Base-by-base conservation (phyloP, 2,888 invertebrate genomes). In the Aphrophora alni region DNA sequence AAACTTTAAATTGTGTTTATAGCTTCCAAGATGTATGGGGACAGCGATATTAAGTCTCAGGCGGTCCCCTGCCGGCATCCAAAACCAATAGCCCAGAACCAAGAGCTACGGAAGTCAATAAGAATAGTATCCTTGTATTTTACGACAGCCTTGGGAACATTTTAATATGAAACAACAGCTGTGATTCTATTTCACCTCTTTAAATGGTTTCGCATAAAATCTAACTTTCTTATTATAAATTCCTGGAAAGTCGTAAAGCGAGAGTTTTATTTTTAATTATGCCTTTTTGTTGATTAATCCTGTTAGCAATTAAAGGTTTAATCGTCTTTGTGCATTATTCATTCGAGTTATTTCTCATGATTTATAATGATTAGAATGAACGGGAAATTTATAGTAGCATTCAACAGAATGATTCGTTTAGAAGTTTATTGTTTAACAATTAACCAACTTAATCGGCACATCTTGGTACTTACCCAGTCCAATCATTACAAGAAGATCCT, bases 31-130 rank as follows among this genome's bases (percentile, higher is more conserved):
- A 59, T 21, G 59, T 59, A 59, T 59, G 59, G 59, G 59, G 21
- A 21, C n/a, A 59, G 59, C 4, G 21, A 21, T 59, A 59, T 59
- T 59, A 59, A 59, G 59, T 21, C 59, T 59, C 59, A 59, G 59
- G 21, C 59, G 59, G 59, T 59, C 59, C 59, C 59, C 59, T 59
- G 59, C 59, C 59, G 59, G 59, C 59, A 59, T 59, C 59, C 21
- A 59, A 59, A 59, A 59, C 59, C 59, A 59, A 59, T 59, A 59
- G 59, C 59, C 59, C 59, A 59, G 59, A 59, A 59, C 59, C 59
- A 8, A 59, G 59, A n/a, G 59, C 59, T 7, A 8, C n/a, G 59
- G 59, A 59, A 59, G 59, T 59, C 59, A 59, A 59, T 59, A 59
- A 21, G 59, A 59, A 59, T 21, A 14, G 4, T 3, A 21, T 59